Percentiles rank a stretch among this genome's conserved stretches.
phyloP scores from a whole-genome alignment of 92 coral and sea anemone species.

The Phenganax stokvisi region DNA sequence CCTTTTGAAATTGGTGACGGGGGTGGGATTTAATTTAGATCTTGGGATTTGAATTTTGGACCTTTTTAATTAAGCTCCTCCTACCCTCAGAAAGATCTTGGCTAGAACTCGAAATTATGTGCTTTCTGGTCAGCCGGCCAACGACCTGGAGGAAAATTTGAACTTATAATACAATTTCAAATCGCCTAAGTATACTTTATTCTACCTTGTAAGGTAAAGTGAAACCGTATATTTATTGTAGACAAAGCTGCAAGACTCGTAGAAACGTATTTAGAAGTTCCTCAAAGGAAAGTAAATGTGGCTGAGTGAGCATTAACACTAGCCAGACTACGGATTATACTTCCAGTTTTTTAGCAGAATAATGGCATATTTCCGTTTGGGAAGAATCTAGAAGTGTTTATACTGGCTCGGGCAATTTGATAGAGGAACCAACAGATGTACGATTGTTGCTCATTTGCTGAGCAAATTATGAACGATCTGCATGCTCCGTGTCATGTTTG shows the following conservation, averaged over 20 bases:
- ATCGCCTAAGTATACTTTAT: background rate
- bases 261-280: background rate
- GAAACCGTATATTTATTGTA: background rate
- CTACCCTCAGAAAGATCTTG: background rate
- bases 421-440: background rate
- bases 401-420: background rate
- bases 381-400: background rate
- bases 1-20: background rate
- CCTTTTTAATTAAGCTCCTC: slow-evolving; percentile 20
- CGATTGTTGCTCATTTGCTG: background rate
- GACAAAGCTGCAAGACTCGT: background rate
- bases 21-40: background rate
- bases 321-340: background rate
- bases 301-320: background rate
- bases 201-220: background rate
- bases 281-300: background rate
- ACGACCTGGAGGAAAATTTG: too few species aligned
- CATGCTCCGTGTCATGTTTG: background rate
- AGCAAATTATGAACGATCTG: background rate
- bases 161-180: too few species aligned
- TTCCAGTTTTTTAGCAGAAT: background rate
- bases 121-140: too few species aligned
- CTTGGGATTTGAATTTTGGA: background rate
- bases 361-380: background rate
- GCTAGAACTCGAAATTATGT: too few species aligned